Base-by-base conservation (phyloP, 2,113 vertebrate genomes). In the Cyrtonyx montezumae region DNA sequence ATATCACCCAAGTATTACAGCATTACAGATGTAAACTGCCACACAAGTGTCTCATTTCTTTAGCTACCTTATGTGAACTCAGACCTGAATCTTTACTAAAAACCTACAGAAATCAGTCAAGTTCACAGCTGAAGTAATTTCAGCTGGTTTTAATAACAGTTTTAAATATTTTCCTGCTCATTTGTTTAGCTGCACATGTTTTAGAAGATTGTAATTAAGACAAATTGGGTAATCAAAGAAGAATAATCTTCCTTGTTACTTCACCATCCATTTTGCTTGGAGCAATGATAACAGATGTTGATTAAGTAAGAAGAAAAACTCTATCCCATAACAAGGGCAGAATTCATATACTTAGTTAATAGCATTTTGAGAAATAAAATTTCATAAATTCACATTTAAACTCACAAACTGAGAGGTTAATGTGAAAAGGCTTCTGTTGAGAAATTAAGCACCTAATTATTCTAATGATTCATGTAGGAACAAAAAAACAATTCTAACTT, bases 191-290 rank as follows among this genome's bases (percentile, higher is more conserved):
- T 92, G 80, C 62, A 93, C 87, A 88, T 94, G 92, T 86, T 97
- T 97, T 85, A 97, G 94, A 97, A 97, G 86, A 96, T 91, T 96
- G 78, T 96, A 97, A 97, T 97, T 97, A 98, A 97, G 95, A 97
- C 84, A 97, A 98, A 96, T 96, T 89, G 82, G 93, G 88, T 97
- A 97, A 97, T 97, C 90, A 97, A 97, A 97, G 96, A 95, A 96
- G 93, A 97, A 97, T 96, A 97, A 97, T 97, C 93, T 96, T 97
- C 88, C 96, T 93, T 96, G 94, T 97, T 97, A 97, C 91, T 95
- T 96, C 89, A 96, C 81, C 91, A 98, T 95, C 87, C 90, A 96
- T 96, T 98, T 97, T 97, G 96, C 96, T 97, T 91, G 69, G 20
- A 96, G 96, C 94, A 88, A 97, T 77, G 89, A 97, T 91, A 94